A percentile compares a stretch with the other conserved stretches of the same genome.
Conservation (phyloP, 2,797 vertebrate genomes). For the Gambusia yucatana region DNA sequence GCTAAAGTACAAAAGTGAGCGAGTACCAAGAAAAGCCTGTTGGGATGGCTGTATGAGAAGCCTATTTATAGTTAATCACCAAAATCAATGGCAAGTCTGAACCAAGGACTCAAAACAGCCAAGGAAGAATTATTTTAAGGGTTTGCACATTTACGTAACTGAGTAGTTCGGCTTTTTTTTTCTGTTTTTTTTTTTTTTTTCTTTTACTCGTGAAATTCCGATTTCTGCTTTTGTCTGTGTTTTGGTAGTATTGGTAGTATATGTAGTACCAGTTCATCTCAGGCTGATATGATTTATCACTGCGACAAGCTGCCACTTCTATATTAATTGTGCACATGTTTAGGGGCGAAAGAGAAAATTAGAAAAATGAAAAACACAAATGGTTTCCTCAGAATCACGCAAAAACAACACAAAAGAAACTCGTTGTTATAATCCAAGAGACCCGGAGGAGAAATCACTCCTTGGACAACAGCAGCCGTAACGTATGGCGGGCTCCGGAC, state of each 20-base stretch:
- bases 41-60: not conserved
- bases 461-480: not conserved
- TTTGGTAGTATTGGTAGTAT: not conserved
- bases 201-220: not conserved
- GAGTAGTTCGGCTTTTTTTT: not conserved
- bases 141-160: not conserved
- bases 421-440: not conserved
- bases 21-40: not conserved
- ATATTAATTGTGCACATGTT: not conserved
- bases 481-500: not conserved
- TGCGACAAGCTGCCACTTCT: not conserved
- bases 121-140: not conserved
- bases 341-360: not conserved
- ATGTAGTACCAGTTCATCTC: not conserved
- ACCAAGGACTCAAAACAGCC: not conserved
- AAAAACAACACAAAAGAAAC: not conserved
- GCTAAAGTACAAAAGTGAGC: not conserved
- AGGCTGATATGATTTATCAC: not conserved
- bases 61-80: not conserved
- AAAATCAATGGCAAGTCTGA: not conserved
- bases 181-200: not conserved
- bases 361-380: not conserved
- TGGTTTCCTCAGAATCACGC: not conserved
- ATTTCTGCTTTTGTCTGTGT: not conserved
- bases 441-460: not conserved